phyloP scores from a whole-genome alignment of 2,888 invertebrate species.

The Druceiella hillmani region DNA sequence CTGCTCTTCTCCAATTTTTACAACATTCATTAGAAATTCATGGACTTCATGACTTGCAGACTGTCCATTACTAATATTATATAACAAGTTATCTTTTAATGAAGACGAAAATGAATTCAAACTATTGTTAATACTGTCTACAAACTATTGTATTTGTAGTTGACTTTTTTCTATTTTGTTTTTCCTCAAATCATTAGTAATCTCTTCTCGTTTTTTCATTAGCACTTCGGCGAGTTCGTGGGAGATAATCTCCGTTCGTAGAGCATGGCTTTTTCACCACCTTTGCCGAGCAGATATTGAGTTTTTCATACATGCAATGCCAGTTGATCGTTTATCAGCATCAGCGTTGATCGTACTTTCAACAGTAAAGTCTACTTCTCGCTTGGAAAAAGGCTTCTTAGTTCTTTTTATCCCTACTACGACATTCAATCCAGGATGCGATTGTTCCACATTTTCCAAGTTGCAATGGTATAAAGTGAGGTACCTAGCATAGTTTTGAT shows the following conservation, averaged over 20 bases:
- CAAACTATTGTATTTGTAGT: slow-evolving; percentile 4
- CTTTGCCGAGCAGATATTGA: slow-evolving; percentile 27
- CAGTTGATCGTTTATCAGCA: slow-evolving; percentile 23
- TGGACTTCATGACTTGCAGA: too few relatives aligned
- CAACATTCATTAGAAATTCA: too few relatives aligned
- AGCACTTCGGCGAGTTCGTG: slow-evolving; percentile 5
- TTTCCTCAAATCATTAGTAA: slow-evolving; percentile 6
- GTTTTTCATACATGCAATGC: slow-evolving; percentile 22
- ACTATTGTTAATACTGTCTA: too few relatives aligned
- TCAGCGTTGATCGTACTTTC: slow-evolving; percentile 28
- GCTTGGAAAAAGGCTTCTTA: slow-evolving; percentile 25
- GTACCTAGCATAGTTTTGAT: slow-evolving; percentile 17
- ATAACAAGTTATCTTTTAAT: too few relatives aligned
- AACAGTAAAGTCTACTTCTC: slow-evolving; percentile 23
- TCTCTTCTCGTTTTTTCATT: slow-evolving; percentile 4
- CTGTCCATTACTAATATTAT: too few relatives aligned
- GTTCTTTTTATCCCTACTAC: slow-evolving; percentile 22
- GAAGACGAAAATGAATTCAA: too few relatives aligned
- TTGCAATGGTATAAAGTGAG: slow-evolving; percentile 12
- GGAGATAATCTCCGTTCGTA: slow-evolving; percentile 4
- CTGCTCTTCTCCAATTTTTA: too few relatives aligned
- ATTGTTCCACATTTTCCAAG: slow-evolving; percentile 16
- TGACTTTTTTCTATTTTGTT: slow-evolving; percentile 4
- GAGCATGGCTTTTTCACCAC: too few relatives aligned
- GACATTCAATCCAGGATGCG: slow-evolving; percentile 17